A percentile compares a stretch with the other conserved stretches of the same genome.
phyloP scores from a whole-genome alignment of 1,140 invertebrate species.

The Linepithema humile region DNA sequence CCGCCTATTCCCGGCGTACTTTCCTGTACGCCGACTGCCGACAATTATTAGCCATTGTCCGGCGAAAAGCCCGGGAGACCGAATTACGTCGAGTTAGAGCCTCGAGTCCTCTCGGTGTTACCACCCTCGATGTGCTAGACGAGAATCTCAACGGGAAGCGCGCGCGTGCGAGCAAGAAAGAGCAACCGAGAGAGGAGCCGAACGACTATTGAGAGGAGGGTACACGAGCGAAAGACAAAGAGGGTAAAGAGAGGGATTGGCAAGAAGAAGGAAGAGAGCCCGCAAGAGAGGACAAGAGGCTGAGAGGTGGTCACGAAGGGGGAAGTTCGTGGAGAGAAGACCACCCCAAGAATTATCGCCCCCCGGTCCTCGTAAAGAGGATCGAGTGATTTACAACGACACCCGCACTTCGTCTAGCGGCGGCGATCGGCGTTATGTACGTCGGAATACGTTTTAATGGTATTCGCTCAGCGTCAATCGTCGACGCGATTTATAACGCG shows the following conservation, averaged over 20 bases:
- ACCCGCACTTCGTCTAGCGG: constrained; percentile 20
- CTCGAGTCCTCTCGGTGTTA: constrained; percentile 48
- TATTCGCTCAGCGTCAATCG: constrained; percentile 49
- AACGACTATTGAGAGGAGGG: neutral
- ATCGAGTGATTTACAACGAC: constrained; percentile 57
- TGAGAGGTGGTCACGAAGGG: constrained; percentile 30
- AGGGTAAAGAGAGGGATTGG: neutral
- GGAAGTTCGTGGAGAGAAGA: constrained; percentile 28
- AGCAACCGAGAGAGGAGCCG: neutral
- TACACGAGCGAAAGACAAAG: neutral
- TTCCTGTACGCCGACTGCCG: constrained; percentile 72
- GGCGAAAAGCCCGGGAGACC: constrained; percentile 76
- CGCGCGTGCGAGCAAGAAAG: neutral
- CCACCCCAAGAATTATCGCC: constrained; percentile 51
- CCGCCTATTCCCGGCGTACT: constrained; percentile 70
- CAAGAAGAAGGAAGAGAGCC: neutral
- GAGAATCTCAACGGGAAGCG: neutral
- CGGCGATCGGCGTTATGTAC: constrained; percentile 30
- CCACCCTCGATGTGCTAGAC: constrained; percentile 17
- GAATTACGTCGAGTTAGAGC: constrained; percentile 73
- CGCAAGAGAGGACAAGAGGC: neutral
- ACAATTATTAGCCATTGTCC: constrained; percentile 83
- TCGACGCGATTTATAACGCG: constrained; percentile 31
- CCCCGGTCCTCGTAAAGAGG: constrained; percentile 38
- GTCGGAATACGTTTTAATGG: constrained; percentile 46